phyloP scores from a whole-genome alignment of 2,797 vertebrate species.

The Scolopax bukidnonensis region DNA sequence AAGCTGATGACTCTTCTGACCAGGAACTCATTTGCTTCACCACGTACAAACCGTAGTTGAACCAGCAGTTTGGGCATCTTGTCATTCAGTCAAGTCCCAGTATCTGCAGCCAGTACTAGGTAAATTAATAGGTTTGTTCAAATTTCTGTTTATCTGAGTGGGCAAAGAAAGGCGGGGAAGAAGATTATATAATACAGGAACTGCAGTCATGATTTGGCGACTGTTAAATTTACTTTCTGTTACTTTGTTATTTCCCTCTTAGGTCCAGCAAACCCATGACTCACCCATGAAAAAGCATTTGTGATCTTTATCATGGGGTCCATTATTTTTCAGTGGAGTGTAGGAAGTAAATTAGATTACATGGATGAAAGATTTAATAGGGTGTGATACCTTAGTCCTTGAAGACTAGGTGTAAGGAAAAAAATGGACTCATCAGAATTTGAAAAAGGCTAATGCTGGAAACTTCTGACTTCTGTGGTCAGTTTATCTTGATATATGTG shows the following conservation, averaged over 20 bases:
- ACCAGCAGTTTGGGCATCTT: background rate
- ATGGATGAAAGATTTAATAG: background rate
- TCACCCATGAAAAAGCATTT: background rate
- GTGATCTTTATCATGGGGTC: background rate
- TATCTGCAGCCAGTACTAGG: background rate
- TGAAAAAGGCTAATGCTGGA: background rate
- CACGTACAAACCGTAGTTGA: background rate
- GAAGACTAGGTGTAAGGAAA: background rate
- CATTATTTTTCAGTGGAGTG: background rate
- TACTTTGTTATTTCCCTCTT: background rate
- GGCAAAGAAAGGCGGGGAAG: background rate
- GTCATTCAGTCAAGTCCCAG: background rate
- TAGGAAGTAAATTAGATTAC: conserved; percentile 1
- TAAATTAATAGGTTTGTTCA: background rate
- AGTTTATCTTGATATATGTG: background rate
- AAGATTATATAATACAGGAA: background rate
- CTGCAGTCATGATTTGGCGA: background rate
- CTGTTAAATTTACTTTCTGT: background rate
- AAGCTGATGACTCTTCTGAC: background rate
- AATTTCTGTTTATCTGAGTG: background rate
- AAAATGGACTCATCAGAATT: background rate
- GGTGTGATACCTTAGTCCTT: background rate
- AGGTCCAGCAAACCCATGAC: background rate
- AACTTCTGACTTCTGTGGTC: background rate
- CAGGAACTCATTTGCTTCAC: background rate